Evolutionary conservation across 2,113 vertebrate species (phyloP).

Genomic region (Corythaixoides concolor): DNA sequence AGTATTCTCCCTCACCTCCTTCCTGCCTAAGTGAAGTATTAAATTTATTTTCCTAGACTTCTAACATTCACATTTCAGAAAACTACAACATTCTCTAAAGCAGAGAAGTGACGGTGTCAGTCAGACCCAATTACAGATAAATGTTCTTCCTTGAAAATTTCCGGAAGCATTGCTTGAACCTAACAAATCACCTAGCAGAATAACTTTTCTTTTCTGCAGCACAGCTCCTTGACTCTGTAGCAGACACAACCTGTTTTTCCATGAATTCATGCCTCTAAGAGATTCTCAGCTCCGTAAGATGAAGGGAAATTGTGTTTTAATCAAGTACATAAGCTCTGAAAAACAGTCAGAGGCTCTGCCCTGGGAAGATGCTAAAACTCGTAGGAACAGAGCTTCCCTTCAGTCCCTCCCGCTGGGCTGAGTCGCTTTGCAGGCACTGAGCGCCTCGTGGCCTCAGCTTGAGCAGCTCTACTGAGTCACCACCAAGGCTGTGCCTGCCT

Average conservation of each 20-base stretch:
- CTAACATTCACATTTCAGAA: background rate
- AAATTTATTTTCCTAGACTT: background rate
- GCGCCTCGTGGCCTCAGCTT: accelerated
- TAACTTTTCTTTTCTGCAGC: background rate
- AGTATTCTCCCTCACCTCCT: background rate
- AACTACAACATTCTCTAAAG: background rate
- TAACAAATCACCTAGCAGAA: background rate
- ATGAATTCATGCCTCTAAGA: background rate
- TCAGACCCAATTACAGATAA: background rate
- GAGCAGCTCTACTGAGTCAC: background rate
- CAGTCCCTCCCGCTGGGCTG: background rate
- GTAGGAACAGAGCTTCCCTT: background rate
- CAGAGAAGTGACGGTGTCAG: background rate
- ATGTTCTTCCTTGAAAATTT: background rate
- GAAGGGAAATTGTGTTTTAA: background rate
- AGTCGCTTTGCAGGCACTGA: background rate
- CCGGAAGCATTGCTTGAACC: background rate
- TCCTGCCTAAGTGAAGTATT: background rate
- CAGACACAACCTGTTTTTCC: background rate
- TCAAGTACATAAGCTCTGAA: background rate
- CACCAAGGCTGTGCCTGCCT: background rate
- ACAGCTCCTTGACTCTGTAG: background rate
- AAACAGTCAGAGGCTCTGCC: background rate
- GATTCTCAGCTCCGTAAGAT: background rate
- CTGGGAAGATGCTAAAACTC: background rate